These are phyloP conservation scores for Eupithecia tripunctaria DNA, from an alignment of 2,888 invertebrate species.

Conservation along the genomic window DNA sequence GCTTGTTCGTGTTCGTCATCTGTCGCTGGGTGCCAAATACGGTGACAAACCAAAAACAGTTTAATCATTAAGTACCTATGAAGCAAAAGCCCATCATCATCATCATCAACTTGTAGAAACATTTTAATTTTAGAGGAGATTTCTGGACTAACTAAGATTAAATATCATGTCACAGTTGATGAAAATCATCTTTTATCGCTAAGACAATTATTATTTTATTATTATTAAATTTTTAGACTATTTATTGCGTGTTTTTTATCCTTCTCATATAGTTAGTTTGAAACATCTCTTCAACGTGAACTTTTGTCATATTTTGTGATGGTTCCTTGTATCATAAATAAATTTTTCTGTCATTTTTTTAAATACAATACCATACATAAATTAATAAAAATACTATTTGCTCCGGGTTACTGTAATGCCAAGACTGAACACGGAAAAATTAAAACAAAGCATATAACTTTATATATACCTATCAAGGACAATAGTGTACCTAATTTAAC, in stretches of 20 bases:
- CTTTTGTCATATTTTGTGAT: not conserved
- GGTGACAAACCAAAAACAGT: not conserved
- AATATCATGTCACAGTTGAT: not conserved
- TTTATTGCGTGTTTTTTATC: not conserved
- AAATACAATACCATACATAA: not conserved
- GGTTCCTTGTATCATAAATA: not conserved
- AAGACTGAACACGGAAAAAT: not conserved
- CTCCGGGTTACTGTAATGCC: not conserved
- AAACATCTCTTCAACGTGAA: not conserved
- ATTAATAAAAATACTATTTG: not conserved
- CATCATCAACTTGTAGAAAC: not conserved
- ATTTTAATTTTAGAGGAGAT: not conserved
- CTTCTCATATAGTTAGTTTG: not conserved
- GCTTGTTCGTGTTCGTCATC: constrained; percentile 34
- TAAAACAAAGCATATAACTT: not conserved
- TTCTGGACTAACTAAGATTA: not conserved
- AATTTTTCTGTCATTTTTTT: not conserved
- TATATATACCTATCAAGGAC: not conserved
- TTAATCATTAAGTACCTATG: not conserved
- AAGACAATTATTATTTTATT: too few relatives aligned
- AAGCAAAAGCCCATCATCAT: not conserved
- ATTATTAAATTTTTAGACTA: too few relatives aligned
- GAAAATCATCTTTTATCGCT: too few relatives aligned
- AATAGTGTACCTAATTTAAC: not conserved
- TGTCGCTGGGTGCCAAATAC: not conserved